Evolutionary conservation across 2,113 vertebrate genomes (phyloP).

Genomic region (Pseudopipra pipra): DNA sequence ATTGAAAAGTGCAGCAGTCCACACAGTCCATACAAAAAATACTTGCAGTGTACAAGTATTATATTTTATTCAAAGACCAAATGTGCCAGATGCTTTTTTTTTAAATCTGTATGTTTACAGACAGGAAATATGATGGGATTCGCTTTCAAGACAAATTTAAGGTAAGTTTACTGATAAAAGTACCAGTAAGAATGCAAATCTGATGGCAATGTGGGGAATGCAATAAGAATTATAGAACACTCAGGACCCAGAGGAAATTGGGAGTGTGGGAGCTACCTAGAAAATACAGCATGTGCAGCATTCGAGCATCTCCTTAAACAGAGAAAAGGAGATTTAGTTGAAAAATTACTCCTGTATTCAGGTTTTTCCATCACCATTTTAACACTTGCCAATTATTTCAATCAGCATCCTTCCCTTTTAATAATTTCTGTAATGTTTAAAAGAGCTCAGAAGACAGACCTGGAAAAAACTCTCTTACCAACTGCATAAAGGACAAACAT

Average conservation of each 20-base stretch:
- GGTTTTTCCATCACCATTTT: background rate
- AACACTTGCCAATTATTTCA: background rate
- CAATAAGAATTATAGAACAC: background rate
- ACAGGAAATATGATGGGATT: background rate
- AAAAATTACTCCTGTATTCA: background rate
- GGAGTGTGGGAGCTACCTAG: background rate
- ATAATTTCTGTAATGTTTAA: background rate
- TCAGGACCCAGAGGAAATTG: background rate
- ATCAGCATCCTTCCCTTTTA: background rate
- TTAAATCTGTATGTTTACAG: background rate
- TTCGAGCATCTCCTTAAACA: background rate
- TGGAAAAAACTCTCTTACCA: background rate
- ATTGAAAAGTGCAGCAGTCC: background rate
- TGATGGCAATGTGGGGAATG: background rate
- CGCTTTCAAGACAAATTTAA: background rate
- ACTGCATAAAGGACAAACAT: background rate
- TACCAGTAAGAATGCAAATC: background rate
- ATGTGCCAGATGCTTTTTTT: background rate
- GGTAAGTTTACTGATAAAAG: background rate
- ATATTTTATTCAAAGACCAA: background rate
- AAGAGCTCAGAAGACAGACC: background rate
- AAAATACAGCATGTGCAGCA: background rate
- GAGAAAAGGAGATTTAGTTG: background rate
- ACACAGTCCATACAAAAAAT: background rate
- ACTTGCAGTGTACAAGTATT: background rate